These are phyloP conservation scores for Epinephelus cyanopodus DNA, from an alignment of 2,113 vertebrate genomes.

Conservation along the genomic window DNA sequence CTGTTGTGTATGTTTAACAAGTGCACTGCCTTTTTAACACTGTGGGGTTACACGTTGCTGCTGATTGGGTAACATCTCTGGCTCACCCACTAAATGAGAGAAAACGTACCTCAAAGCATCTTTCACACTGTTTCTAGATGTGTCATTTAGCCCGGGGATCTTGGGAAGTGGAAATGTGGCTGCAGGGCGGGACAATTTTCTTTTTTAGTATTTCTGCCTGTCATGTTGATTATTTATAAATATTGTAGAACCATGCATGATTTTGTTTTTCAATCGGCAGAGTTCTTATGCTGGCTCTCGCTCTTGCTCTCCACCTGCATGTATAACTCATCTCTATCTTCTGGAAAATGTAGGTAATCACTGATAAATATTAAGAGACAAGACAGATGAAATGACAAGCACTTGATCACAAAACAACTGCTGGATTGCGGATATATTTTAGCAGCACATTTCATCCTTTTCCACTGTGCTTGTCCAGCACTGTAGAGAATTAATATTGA, in stretches of 20 bases:
- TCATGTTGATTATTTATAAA: neutral
- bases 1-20: too few relatives aligned
- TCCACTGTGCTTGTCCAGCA: neutral
- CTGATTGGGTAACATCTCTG: too few relatives aligned
- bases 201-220: neutral
- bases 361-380: neutral
- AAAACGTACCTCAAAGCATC: too few relatives aligned
- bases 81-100: too few relatives aligned
- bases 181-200: too few relatives aligned
- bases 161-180: too few relatives aligned
- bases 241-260: neutral
- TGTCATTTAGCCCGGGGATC: too few relatives aligned
- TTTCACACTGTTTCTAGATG: too few relatives aligned
- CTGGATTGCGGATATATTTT: neutral
- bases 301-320: neutral
- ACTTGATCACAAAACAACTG: neutral
- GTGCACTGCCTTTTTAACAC: too few relatives aligned
- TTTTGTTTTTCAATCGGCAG: too few relatives aligned
- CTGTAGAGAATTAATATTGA: neutral
- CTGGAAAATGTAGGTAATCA: neutral
- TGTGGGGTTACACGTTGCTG: too few relatives aligned
- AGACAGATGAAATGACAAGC: neutral
- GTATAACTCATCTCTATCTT: neutral
- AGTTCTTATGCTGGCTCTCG: neutral
- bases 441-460: neutral